Evolutionary conservation across 2,113 vertebrate species (phyloP).

Genomic region (Formicarius rufipectus): DNA sequence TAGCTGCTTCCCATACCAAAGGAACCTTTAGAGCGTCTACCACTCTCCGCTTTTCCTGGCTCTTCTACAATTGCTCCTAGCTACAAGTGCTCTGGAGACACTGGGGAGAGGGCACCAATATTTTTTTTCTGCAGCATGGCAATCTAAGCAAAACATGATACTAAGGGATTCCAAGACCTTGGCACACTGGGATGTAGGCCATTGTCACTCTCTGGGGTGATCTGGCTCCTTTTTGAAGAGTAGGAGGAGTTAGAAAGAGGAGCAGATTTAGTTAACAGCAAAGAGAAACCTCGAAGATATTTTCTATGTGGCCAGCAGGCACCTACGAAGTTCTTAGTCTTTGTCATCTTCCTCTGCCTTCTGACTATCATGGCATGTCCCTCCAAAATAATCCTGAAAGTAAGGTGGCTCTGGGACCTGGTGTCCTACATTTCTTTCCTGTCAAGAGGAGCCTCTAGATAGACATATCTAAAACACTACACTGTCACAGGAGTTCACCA

Average conservation of each 20-base stretch:
- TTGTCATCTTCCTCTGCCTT: not conserved
- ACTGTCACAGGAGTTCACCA: not conserved
- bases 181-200: not conserved
- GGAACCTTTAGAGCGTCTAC: not conserved
- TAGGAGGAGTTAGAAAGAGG: not conserved
- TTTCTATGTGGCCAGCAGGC: not conserved
- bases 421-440: not conserved
- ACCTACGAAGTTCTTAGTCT: not conserved
- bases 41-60: not conserved
- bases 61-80: not conserved
- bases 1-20: not conserved
- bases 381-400: not conserved
- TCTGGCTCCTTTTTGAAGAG: not conserved
- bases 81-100: not conserved
- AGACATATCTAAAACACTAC: not conserved
- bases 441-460: not conserved
- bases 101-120: not conserved
- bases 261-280: not conserved
- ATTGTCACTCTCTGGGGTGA: not conserved
- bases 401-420: not conserved
- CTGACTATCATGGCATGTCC: rapidly evolving
- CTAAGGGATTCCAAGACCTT: not conserved
- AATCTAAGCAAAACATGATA: not conserved
- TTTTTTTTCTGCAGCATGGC: not conserved
- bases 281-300: not conserved